phyloP scores from a whole-genome alignment of 2,888 invertebrate genomes.

The Melitaea athalia region DNA sequence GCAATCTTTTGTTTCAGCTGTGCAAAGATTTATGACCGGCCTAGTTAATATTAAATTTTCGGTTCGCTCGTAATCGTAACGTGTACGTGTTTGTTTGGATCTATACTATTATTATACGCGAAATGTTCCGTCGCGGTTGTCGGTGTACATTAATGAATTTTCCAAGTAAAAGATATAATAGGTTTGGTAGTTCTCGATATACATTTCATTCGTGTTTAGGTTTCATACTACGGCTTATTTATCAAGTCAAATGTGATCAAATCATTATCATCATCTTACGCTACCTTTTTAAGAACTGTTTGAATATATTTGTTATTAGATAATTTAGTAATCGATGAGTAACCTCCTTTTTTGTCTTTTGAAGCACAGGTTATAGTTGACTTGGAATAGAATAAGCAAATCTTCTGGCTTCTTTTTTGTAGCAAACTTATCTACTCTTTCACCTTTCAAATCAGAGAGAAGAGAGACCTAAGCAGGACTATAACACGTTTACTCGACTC shows the following conservation, averaged over 20 bases:
- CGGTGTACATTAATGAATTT: slow-evolving; percentile 12
- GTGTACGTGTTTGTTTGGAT: slow-evolving; percentile 16
- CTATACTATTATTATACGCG: slow-evolving; percentile 33
- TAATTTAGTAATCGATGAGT: not conserved
- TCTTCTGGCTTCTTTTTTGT: too few relatives aligned
- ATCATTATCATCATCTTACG: not conserved
- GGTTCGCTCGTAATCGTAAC: slow-evolving; percentile 31
- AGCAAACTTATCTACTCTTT: too few relatives aligned
- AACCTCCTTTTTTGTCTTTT: too few relatives aligned
- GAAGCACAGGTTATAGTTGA: too few relatives aligned
- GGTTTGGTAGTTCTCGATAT: not conserved
- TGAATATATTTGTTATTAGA: not conserved
- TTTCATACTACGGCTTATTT: not conserved
- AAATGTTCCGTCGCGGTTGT: slow-evolving; percentile 28
- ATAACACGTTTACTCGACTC: too few relatives aligned
- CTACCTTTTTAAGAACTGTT: not conserved
- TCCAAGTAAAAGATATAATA: slow-evolving; percentile 14
- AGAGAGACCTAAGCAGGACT: too few relatives aligned
- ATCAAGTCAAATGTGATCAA: slow-evolving; percentile 16
- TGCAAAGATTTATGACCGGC: slow-evolving; percentile 45
- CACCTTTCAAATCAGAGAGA: too few relatives aligned
- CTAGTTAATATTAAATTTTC: slow-evolving; percentile 34
- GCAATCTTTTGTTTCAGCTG: slow-evolving; percentile 46
- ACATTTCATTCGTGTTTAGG: not conserved
- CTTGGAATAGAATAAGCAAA: too few relatives aligned